Evolutionary conservation across 2,888 invertebrate genomes (phyloP).

Genomic region (Pollenia angustigena): DNA sequence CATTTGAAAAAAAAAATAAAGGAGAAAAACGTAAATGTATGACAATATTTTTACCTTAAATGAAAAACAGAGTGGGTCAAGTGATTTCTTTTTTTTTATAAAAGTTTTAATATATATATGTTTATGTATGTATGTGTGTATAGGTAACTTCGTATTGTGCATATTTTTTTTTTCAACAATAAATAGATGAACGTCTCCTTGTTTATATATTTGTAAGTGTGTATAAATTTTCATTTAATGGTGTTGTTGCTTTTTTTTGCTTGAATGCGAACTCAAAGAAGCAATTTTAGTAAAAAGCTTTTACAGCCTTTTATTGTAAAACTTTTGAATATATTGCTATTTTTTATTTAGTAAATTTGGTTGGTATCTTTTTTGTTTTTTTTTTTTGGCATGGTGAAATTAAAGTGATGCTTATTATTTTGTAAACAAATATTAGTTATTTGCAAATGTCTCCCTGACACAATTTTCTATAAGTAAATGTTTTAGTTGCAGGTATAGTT

Average conservation of each 20-base stretch:
- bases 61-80: conserved; percentile 68
- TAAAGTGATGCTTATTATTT: conserved; percentile 24
- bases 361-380: background rate
- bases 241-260: background rate
- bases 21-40: conserved; percentile 40
- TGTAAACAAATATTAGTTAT: conserved; percentile 14
- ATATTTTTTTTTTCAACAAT: background rate
- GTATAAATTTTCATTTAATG: background rate
- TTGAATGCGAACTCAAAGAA: conserved; percentile 35
- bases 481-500: background rate
- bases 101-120: background rate
- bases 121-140: background rate
- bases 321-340: conserved; percentile 3
- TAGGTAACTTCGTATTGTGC: background rate
- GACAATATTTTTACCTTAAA: conserved; percentile 64
- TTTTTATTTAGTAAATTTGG: conserved; percentile 6
- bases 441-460: conserved; percentile 34
- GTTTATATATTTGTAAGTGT: conserved; percentile 33
- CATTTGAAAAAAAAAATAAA: conserved; percentile 56
- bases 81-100: conserved; percentile 60
- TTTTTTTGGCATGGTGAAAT: background rate
- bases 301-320: conserved; percentile 23
- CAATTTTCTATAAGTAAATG: background rate
- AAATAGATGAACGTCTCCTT: conserved; percentile 22
- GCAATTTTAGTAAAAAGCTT: conserved; percentile 62